These are phyloP conservation scores for Hybos culiciformis DNA, from an alignment of 2,888 invertebrate genomes.

Conservation along the genomic window DNA sequence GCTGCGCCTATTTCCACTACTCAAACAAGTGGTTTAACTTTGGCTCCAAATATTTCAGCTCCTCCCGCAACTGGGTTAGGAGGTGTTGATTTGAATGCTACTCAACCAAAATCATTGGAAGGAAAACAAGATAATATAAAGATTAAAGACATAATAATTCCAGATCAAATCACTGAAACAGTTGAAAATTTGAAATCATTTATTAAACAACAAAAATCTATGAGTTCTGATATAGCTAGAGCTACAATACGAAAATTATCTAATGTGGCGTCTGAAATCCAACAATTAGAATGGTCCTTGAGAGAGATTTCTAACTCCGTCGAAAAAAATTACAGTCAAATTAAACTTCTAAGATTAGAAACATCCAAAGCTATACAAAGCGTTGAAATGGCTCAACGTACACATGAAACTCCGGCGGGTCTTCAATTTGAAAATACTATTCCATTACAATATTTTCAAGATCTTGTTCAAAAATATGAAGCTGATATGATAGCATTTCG, in stretches of 20 bases:
- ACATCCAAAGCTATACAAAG: constrained; percentile 58
- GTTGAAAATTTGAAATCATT: constrained; percentile 71
- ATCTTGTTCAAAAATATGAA: constrained; percentile 55
- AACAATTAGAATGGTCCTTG: constrained; percentile 26
- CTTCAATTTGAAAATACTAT: constrained; percentile 62
- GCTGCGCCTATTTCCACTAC: constrained; percentile 3
- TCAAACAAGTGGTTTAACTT: constrained; percentile 13
- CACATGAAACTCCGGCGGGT: constrained; percentile 60
- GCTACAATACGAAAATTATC: constrained; percentile 38
- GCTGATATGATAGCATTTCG: constrained; percentile 51
- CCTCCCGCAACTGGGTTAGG: constrained; percentile 29
- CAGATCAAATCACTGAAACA: constrained; percentile 61
- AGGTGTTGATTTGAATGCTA: constrained; percentile 30
- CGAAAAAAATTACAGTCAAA: constrained; percentile 31
- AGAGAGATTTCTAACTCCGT: constrained; percentile 31
- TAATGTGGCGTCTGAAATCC: constrained; percentile 29
- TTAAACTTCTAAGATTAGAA: constrained; percentile 47
- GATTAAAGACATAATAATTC: constrained; percentile 41
- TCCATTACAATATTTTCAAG: constrained; percentile 56
- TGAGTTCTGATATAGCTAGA: constrained; percentile 68
- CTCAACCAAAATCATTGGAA: constrained; percentile 31
- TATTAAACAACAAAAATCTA: constrained; percentile 71
- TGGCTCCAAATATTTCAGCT: constrained; percentile 18
- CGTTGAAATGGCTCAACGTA: constrained; percentile 64
- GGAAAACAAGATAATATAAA: constrained; percentile 30